A percentile compares a stretch with the other conserved stretches of the same genome.
These are phyloP conservation scores for Zaprionus ornatus DNA, from an alignment of 1,140 invertebrate species.

Conservation along the genomic window DNA sequence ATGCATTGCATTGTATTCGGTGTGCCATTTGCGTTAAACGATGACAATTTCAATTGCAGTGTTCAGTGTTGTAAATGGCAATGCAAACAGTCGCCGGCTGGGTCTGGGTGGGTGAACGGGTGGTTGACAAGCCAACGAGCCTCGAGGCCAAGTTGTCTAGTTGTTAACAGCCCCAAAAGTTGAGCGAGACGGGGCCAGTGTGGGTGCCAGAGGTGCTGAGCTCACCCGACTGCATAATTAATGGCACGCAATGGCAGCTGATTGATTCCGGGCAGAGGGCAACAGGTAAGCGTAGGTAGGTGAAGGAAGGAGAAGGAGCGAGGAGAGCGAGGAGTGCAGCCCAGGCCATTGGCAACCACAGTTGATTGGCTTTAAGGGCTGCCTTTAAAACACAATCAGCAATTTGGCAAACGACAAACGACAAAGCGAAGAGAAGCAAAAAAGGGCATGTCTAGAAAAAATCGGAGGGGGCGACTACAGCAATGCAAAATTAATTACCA, in stretches of 20 bases:
- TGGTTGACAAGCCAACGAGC: not conserved
- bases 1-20: slow-evolving; percentile 57
- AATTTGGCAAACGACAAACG: slow-evolving; percentile 63
- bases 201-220: not conserved
- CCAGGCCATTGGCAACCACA: slow-evolving; percentile 18
- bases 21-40: slow-evolving; percentile 58
- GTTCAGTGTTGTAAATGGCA: slow-evolving; percentile 33
- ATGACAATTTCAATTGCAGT: slow-evolving; percentile 66
- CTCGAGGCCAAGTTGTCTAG: slow-evolving; percentile 23
- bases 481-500: slow-evolving; percentile 80
- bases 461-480: slow-evolving; percentile 38
- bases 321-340: not conserved
- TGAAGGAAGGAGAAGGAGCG: too few species aligned
- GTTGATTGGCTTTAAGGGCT: slow-evolving; percentile 61
- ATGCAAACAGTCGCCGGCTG: slow-evolving; percentile 28
- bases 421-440: slow-evolving; percentile 15
- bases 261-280: slow-evolving; percentile 29
- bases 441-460: slow-evolving; percentile 24
- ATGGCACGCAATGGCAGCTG: slow-evolving; percentile 41
- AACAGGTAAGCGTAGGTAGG: slow-evolving; percentile 27
- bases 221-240: slow-evolving; percentile 24
- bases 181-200: not conserved
- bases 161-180: slow-evolving; percentile 39
- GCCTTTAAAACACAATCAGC: slow-evolving; percentile 72
- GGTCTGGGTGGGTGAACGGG: not conserved